Evolutionary conservation across 2,888 invertebrate species (phyloP).

Genomic region (Ichneumoninae sp.): DNA sequence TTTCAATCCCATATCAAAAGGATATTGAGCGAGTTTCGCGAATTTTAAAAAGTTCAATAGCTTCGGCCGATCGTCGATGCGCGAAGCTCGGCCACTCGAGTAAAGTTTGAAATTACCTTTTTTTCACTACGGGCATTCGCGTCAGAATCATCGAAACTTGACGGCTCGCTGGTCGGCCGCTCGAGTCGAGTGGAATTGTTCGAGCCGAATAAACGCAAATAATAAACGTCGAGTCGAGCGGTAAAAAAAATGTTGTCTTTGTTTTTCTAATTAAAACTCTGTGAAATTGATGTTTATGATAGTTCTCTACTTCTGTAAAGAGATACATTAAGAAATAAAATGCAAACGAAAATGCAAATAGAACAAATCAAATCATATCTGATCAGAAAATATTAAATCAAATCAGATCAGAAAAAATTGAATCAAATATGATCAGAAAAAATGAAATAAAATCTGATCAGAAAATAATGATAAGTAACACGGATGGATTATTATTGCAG

Average conservation of each 20-base stretch:
- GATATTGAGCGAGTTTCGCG: conserved; percentile 34
- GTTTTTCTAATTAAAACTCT: conserved; percentile 13
- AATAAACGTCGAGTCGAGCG: neutral
- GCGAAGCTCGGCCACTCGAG: neutral
- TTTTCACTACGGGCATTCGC: neutral
- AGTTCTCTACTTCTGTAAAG: neutral
- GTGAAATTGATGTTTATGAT: neutral
- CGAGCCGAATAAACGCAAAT: conserved; percentile 20
- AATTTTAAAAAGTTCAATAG: conserved; percentile 22
- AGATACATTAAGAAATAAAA: neutral
- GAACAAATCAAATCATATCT: no score
- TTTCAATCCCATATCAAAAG: conserved; percentile 31
- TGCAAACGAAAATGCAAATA: no score
- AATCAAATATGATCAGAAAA: no score
- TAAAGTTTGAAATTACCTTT: conserved; percentile 38
- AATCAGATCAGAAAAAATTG: no score
- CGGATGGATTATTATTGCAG: no score
- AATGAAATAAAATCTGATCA: no score
- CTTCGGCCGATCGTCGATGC: conserved; percentile 23
- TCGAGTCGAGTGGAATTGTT: conserved; percentile 19
- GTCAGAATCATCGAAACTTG: conserved; percentile 20
- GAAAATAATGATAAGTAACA: no score
- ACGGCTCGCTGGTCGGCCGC: conserved; percentile 6
- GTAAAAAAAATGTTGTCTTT: neutral
- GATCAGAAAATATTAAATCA: no score